phyloP scores from a whole-genome alignment of 2,113 vertebrate species.

The Centrocercus urophasianus region DNA sequence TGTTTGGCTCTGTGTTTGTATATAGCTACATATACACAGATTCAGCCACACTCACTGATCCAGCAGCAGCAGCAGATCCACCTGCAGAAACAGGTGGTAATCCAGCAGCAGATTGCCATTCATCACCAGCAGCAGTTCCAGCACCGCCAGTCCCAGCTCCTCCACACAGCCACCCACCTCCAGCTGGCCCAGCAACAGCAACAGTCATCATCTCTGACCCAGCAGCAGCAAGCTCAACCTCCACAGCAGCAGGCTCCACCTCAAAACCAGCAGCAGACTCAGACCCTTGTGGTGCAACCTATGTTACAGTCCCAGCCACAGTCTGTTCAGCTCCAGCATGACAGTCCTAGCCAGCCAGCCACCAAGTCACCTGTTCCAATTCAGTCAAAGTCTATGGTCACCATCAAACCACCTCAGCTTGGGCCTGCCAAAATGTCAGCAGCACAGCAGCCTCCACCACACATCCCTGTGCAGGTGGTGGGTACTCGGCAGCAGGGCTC shows the following conservation, averaged over 20 bases:
- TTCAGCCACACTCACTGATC: slow-evolving; percentile 84
- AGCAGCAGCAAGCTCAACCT: slow-evolving; percentile 79
- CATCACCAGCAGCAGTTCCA: slow-evolving; percentile 89
- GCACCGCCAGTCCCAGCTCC: slow-evolving; percentile 92
- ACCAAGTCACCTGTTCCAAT: slow-evolving; percentile 88
- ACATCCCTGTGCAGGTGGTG: slow-evolving; percentile 94
- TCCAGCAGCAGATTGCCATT: slow-evolving; percentile 86
- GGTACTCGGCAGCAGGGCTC: slow-evolving; percentile 90
- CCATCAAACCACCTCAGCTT: slow-evolving; percentile 80
- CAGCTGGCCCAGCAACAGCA: slow-evolving; percentile 86
- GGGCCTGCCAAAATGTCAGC: slow-evolving; percentile 79
- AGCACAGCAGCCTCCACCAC: slow-evolving; percentile 80
- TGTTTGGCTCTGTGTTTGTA: background rate
- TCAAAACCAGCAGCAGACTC: slow-evolving; percentile 80
- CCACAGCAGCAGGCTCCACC: slow-evolving; percentile 67
- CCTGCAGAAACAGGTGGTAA: slow-evolving; percentile 85
- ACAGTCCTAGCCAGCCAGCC: slow-evolving; percentile 62
- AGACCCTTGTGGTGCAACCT: slow-evolving; percentile 96
- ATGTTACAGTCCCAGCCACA: slow-evolving; percentile 87
- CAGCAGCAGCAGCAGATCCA: slow-evolving; percentile 89
- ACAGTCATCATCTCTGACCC: slow-evolving; percentile 70
- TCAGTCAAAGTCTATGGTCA: slow-evolving; percentile 87
- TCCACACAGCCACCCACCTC: slow-evolving; percentile 89
- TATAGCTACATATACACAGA: slow-evolving; percentile 82
- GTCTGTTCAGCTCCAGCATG: slow-evolving; percentile 75